These are phyloP conservation scores for Arrhamphus sclerolepis DNA, from an alignment of 2,797 vertebrate genomes.

Conservation along the genomic window DNA sequence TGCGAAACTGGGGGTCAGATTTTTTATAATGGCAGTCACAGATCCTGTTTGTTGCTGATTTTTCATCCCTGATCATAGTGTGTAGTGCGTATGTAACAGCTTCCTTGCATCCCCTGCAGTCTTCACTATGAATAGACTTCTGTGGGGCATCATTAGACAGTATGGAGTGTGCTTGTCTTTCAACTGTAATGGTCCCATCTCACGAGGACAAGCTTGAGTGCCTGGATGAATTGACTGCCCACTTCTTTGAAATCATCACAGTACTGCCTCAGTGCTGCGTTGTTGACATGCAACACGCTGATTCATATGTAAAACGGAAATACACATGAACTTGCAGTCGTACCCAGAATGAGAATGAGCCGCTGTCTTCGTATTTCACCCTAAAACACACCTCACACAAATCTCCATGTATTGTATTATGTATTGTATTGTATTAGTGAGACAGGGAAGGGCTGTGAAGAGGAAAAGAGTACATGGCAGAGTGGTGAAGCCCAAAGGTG, in stretches of 20 bases:
- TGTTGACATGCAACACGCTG: conserved; percentile 49
- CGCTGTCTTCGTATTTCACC: conserved; percentile 50
- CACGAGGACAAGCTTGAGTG: conserved; percentile 10
- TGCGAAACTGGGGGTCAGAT: conserved; percentile 1
- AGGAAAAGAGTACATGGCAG: conserved; percentile 42
- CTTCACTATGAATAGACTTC: conserved; percentile 29
- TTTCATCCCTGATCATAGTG: conserved; percentile 29
- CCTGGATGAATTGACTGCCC: conserved; percentile 38
- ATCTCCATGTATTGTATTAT: conserved; percentile 60
- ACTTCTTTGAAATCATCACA: conserved; percentile 41
- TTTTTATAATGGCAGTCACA: conserved; percentile 11
- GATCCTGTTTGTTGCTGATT: conserved; percentile 18
- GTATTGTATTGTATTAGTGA: too few species aligned
- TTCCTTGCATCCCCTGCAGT: conserved; percentile 33
- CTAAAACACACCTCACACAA: conserved; percentile 52
- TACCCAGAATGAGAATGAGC: conserved; percentile 56
- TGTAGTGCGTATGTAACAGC: conserved; percentile 20
- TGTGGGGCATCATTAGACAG: conserved; percentile 53
- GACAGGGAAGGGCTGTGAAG: conserved; percentile 44
- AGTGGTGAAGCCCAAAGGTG: conserved; percentile 41
- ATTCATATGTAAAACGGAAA: conserved; percentile 53
- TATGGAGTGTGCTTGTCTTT: conserved; percentile 41
- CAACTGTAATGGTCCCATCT: conserved; percentile 57
- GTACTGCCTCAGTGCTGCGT: conserved; percentile 5
- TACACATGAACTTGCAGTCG: conserved; percentile 60